phyloP scores from a whole-genome alignment of 2,797 vertebrate species.

The Enteromius mattozi region DNA sequence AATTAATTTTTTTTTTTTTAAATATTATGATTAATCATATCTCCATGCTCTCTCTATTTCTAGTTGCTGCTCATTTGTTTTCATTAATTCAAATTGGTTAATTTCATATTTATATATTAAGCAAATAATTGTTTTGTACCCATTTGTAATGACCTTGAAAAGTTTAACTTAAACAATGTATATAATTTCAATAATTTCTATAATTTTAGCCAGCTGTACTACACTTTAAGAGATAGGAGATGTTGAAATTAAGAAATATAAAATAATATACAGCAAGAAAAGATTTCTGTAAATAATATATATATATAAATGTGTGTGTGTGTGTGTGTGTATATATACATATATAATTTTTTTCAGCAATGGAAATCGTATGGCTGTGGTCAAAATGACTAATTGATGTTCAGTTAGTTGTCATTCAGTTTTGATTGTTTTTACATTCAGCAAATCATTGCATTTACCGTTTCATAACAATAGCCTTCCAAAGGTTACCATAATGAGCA shows the following conservation, averaged over 20 bases:
- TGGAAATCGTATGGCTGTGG: too few relatives aligned
- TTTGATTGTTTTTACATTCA: not conserved
- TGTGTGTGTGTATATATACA: too few relatives aligned
- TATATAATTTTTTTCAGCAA: too few relatives aligned
- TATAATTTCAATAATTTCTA: not conserved
- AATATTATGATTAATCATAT: not conserved
- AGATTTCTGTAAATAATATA: too few relatives aligned
- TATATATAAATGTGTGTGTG: too few relatives aligned
- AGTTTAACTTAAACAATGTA: not conserved
- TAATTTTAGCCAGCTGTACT: not conserved
- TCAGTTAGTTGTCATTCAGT: not conserved
- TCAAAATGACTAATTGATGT: not conserved
- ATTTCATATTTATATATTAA: not conserved
- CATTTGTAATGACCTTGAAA: not conserved
- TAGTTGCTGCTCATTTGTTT: not conserved
- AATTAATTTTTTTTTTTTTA: not conserved
- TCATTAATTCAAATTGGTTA: not conserved
- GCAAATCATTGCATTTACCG: not conserved
- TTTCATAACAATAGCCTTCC: not conserved
- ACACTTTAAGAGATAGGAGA: not conserved
- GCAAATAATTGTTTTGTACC: not conserved
- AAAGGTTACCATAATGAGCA: not conserved
- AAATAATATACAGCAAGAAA: too few relatives aligned
- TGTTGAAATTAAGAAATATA: not conserved
- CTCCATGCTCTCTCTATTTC: not conserved